Evolutionary conservation across 2,113 vertebrate genomes (phyloP).

Genomic region (Myanophis thanlyinensis): DNA sequence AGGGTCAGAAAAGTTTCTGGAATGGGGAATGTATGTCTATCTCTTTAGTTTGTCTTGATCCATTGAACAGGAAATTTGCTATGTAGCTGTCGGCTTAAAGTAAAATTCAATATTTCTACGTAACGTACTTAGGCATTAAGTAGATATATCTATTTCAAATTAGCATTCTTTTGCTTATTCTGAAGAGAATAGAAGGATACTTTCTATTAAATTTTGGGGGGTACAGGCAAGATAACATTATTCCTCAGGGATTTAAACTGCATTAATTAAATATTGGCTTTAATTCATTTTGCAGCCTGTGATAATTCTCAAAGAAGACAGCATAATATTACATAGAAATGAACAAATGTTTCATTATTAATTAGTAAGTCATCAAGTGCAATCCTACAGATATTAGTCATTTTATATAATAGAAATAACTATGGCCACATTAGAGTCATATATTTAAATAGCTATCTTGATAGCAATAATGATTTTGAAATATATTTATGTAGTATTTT

Average conservation of each 20-base stretch:
- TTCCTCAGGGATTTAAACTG: slow-evolving; percentile 71
- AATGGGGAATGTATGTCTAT: too few species aligned
- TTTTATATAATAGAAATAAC: slow-evolving; percentile 45
- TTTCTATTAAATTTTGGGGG: background rate
- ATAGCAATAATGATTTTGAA: slow-evolving; percentile 2
- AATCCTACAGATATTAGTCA: slow-evolving; percentile 45
- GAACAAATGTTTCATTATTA: slow-evolving; percentile 71
- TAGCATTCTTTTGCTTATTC: background rate
- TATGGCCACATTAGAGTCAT: background rate
- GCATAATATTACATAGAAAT: slow-evolving; percentile 60
- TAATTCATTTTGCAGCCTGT: slow-evolving; percentile 72
- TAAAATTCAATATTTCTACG: background rate
- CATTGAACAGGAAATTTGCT: too few species aligned
- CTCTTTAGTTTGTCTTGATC: background rate
- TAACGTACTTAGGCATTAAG: background rate
- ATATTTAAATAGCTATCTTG: slow-evolving; percentile 2
- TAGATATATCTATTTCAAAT: background rate
- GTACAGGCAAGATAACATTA: slow-evolving; percentile 46
- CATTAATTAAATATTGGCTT: slow-evolving; percentile 70
- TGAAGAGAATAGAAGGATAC: background rate
- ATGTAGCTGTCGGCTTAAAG: background rate
- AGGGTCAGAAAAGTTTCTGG: background rate
- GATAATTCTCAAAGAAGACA: slow-evolving; percentile 76
- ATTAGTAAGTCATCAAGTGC: slow-evolving; percentile 65
- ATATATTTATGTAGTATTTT: slow-evolving; percentile 21